Evolutionary conservation across 1,140 invertebrate species (phyloP).

Genomic region (Dysdera silvatica): DNA sequence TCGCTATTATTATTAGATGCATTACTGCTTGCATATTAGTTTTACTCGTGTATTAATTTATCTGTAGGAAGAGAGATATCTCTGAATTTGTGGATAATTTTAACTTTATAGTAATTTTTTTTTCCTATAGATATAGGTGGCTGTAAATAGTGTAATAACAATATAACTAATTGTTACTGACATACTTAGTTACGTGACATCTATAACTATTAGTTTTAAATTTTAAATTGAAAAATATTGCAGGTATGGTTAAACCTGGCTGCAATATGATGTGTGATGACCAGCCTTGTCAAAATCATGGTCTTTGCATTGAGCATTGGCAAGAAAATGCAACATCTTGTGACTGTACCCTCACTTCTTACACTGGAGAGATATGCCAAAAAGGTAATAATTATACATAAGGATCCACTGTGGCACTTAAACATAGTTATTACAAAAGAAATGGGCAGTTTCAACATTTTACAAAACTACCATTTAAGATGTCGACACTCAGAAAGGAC

Average conservation of each 20-base stretch:
- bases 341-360: slow-evolving; percentile 79
- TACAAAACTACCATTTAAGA: too few relatives aligned
- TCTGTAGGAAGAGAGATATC: too few relatives aligned
- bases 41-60: too few relatives aligned
- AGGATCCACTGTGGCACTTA: too few relatives aligned
- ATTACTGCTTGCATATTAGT: too few relatives aligned
- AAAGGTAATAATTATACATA: too few relatives aligned
- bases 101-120: not conserved
- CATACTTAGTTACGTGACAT: not conserved
- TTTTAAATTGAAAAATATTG: slow-evolving; percentile 23
- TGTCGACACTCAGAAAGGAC: too few relatives aligned
- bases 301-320: slow-evolving; percentile 78
- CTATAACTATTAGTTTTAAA: not conserved
- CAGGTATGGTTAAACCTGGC: slow-evolving; percentile 59
- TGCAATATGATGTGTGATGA: slow-evolving; percentile 83
- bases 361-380: slow-evolving; percentile 64
- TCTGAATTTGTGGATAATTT: not conserved
- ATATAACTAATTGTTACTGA: not conserved
- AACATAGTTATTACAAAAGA: too few relatives aligned
- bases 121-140: not conserved
- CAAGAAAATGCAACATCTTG: slow-evolving; percentile 71
- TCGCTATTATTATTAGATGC: too few relatives aligned
- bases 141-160: not conserved
- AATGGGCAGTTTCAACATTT: too few relatives aligned
- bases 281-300: slow-evolving; percentile 76